phyloP scores from a whole-genome alignment of 2,113 vertebrate genomes.

The Cacatua alba region DNA sequence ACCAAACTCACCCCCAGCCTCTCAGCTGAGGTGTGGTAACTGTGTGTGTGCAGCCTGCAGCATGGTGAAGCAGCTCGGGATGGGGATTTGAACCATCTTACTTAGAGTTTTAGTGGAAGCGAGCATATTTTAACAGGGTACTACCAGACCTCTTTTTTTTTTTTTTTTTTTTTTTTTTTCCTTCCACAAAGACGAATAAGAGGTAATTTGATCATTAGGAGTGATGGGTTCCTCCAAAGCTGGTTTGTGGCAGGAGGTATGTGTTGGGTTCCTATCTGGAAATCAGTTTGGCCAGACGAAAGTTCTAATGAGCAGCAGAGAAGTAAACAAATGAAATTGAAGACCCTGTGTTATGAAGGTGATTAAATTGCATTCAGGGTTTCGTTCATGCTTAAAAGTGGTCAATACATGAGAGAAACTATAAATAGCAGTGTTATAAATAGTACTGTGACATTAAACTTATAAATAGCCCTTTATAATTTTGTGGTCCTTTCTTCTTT shows the following conservation, averaged over 20 bases:
- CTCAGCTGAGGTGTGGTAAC: neutral
- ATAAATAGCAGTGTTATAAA: neutral
- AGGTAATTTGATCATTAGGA: rapidly evolving
- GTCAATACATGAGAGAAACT: neutral
- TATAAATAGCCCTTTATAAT: slow-evolving; percentile 7
- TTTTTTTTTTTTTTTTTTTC: neutral
- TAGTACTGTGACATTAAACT: neutral
- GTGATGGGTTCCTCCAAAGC: rapidly evolving
- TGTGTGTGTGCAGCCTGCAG: neutral
- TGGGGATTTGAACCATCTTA: neutral
- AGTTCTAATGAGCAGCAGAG: neutral
- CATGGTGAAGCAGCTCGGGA: rapidly evolving
- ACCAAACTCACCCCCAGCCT: neutral
- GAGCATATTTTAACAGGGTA: neutral
- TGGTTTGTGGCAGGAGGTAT: neutral
- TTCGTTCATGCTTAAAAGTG: neutral
- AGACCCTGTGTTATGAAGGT: neutral
- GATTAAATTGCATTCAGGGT: neutral
- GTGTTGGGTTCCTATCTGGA: neutral
- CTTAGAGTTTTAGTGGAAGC: neutral
- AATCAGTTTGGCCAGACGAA: neutral
- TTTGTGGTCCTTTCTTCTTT: slow-evolving; percentile 7
- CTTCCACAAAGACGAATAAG: neutral
- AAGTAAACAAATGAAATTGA: neutral
- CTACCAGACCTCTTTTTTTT: neutral